Evolutionary conservation across 2,113 vertebrate species (phyloP).

Genomic region (Centropus unirufus): DNA sequence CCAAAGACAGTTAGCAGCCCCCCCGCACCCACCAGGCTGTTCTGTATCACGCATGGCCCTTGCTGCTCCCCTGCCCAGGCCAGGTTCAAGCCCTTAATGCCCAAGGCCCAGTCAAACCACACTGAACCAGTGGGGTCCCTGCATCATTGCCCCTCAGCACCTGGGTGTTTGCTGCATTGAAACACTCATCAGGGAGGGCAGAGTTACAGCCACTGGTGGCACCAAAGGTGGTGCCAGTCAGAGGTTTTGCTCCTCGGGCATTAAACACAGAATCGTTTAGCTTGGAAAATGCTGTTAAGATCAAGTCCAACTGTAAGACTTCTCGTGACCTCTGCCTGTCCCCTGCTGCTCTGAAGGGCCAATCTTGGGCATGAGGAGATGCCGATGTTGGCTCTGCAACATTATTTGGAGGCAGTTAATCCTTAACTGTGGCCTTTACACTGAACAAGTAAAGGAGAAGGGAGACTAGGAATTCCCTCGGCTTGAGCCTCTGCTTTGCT

Average conservation of each 20-base stretch:
- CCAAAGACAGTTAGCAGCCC: background rate
- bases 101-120: background rate
- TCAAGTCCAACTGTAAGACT: no score
- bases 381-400: background rate
- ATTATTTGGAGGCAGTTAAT: background rate
- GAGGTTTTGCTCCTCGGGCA: background rate
- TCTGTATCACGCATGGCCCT: background rate
- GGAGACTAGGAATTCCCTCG: conserved; percentile 23
- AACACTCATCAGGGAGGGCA: background rate
- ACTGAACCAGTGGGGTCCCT: background rate
- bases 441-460: background rate
- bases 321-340: background rate
- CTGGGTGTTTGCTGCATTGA: background rate
- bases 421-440: background rate
- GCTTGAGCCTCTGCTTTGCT: background rate
- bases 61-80: background rate
- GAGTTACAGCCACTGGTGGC: background rate
- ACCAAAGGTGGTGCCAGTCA: background rate
- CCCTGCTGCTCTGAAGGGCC: background rate
- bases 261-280: background rate
- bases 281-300: no score
- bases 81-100: background rate
- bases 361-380: background rate
- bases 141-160: background rate
- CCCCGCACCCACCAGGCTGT: background rate